phyloP scores from a whole-genome alignment of 2,113 vertebrate species.

The Chrysochloris asiatica region DNA sequence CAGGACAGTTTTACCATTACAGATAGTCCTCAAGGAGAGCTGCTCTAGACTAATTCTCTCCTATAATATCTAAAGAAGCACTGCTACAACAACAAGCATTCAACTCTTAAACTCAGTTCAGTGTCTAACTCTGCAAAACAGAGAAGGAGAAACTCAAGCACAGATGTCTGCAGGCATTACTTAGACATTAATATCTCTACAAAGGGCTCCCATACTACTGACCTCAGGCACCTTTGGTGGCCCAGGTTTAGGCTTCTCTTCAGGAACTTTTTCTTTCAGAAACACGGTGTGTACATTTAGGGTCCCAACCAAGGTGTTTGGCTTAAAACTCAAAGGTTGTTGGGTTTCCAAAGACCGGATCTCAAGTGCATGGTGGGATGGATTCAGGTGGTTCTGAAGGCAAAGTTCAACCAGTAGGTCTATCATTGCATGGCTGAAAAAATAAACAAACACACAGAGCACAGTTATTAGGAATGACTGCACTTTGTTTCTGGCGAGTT shows the following conservation, averaged over 20 bases:
- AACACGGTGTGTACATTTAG: conserved; percentile 89
- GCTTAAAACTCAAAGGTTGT: conserved; percentile 92
- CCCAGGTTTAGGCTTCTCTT: conserved; percentile 88
- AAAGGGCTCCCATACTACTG: background rate
- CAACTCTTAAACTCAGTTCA: background rate
- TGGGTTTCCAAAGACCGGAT: conserved; percentile 86
- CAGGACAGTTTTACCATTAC: background rate
- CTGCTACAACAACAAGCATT: background rate
- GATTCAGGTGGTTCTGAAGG: conserved; percentile 93
- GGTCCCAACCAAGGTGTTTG: conserved; percentile 93
- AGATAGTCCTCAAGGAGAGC: fast-evolving
- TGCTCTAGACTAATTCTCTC: background rate
- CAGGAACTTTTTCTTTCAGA: conserved; percentile 92
- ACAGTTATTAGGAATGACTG: background rate
- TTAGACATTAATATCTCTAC: fast-evolving
- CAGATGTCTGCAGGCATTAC: no score
- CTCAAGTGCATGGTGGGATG: conserved; percentile 92
- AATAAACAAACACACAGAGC: conserved; percentile 38
- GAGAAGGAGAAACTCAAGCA: no score
- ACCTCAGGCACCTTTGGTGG: conserved; percentile 94
- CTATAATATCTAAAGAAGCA: background rate
- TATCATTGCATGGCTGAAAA: conserved; percentile 95
- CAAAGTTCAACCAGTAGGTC: conserved; percentile 97
- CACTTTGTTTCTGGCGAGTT: conserved; percentile 67
- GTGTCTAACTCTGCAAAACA: no score